These are phyloP conservation scores for Cynodonichthys magdalenae DNA, from an alignment of 2,797 vertebrate genomes.

Conservation along the genomic window DNA sequence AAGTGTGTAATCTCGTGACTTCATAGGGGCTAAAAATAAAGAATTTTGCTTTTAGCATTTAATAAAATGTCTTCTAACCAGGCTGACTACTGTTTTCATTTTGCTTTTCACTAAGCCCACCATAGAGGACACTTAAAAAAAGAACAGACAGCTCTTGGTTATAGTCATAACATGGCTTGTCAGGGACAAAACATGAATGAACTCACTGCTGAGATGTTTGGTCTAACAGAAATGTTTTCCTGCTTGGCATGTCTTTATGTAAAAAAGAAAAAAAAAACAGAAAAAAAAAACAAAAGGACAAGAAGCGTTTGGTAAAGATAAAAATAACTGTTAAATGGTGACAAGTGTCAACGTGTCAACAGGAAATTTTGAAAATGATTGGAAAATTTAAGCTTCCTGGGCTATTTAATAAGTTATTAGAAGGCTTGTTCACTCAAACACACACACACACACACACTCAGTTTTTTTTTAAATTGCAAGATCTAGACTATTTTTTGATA, in stretches of 20 bases:
- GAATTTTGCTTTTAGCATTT: slow-evolving; percentile 64
- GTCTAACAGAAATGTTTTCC: slow-evolving; percentile 43
- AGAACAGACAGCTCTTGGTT: slow-evolving; percentile 61
- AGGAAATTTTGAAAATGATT: slow-evolving; percentile 17
- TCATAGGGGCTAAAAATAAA: slow-evolving; percentile 77
- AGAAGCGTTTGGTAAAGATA: slow-evolving; percentile 47
- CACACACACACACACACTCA: too few relatives aligned
- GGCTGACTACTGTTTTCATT: slow-evolving; percentile 86
- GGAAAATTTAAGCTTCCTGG: not conserved
- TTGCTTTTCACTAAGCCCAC: slow-evolving; percentile 88
- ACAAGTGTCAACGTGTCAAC: slow-evolving; percentile 47
- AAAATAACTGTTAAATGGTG: slow-evolving; percentile 54
- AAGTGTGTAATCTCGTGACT: slow-evolving; percentile 63
- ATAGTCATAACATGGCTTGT: slow-evolving; percentile 61
- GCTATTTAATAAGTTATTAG: too few relatives aligned
- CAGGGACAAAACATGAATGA: slow-evolving; percentile 70
- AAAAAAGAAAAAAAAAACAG: slow-evolving; percentile 28
- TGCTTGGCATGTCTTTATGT: slow-evolving; percentile 37
- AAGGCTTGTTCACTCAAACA: too few relatives aligned
- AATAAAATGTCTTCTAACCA: slow-evolving; percentile 62
- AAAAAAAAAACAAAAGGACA: slow-evolving; percentile 38
- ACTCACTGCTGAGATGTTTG: slow-evolving; percentile 56
- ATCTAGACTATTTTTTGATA: too few relatives aligned
- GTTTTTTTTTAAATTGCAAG: too few relatives aligned
- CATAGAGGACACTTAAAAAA: slow-evolving; percentile 58